phyloP scores from a whole-genome alignment of 2,113 vertebrate species.

The Oreotrochilus melanogaster region DNA sequence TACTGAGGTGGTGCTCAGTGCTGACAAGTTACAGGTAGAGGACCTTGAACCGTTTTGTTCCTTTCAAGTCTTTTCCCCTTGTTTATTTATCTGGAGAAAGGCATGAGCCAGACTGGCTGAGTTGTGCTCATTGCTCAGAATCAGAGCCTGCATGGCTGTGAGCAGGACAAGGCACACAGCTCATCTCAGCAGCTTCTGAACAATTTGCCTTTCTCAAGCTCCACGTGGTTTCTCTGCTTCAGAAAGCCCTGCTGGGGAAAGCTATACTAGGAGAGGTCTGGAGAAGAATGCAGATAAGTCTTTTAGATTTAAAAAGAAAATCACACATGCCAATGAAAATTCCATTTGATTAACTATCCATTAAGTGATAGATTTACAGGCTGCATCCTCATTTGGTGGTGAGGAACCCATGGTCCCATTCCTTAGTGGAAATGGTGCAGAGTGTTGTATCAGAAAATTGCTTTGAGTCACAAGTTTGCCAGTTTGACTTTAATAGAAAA shows the following conservation, averaged over 20 bases:
- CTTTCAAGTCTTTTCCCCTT: background rate
- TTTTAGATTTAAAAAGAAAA: background rate
- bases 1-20: background rate
- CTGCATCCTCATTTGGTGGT: background rate
- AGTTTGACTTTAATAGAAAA: constrained; percentile 24
- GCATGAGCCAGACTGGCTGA: background rate
- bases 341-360: background rate
- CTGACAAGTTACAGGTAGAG: background rate
- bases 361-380: background rate
- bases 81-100: background rate
- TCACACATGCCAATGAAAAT: background rate
- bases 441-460: constrained; percentile 15
- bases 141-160: accelerated
- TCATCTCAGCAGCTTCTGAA: background rate
- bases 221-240: accelerated
- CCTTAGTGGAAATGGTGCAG: background rate
- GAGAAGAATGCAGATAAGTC: background rate
- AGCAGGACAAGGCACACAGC: background rate
- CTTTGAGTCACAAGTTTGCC: constrained; percentile 14
- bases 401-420: background rate
- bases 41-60: background rate
- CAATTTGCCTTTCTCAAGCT: background rate
- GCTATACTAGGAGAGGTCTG: background rate
- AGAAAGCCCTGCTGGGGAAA: background rate
- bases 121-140: background rate